Evolutionary conservation across 2,888 invertebrate species (phyloP).

Genomic region (Loripinus fragilis): DNA sequence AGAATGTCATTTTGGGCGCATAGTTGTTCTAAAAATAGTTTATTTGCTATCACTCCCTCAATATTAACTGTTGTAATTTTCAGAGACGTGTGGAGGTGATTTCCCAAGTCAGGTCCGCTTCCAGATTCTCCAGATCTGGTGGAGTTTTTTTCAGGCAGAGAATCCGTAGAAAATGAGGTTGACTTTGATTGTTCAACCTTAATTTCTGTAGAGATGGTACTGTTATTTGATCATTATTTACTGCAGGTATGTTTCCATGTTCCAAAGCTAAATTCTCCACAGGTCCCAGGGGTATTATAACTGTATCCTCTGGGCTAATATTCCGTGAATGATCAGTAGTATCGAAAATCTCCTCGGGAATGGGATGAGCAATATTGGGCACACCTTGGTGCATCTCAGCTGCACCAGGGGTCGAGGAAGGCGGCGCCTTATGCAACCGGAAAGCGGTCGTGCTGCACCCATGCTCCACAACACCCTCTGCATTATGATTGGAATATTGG

Average conservation of each 20-base stretch:
- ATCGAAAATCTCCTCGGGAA: neutral
- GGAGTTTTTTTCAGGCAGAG: neutral
- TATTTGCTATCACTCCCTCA: neutral
- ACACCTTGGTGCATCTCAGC: neutral
- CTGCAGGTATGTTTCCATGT: neutral
- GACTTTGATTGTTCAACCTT: neutral
- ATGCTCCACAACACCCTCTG: neutral
- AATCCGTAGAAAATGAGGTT: neutral
- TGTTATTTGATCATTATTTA: neutral
- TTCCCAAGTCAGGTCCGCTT: neutral
- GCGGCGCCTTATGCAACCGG: neutral
- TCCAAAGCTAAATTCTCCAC: too few species aligned
- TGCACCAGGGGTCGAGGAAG: neutral
- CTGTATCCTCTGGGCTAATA: neutral
- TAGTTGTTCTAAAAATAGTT: neutral
- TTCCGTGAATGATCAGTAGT: neutral
- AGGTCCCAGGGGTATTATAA: neutral
- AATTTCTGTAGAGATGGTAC: neutral
- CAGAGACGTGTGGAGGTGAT: neutral
- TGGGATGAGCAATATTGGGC: neutral
- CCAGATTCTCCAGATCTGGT: neutral
- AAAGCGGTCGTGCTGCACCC: neutral
- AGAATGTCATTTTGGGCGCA: neutral
- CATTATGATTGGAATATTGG: too few species aligned
- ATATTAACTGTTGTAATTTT: neutral